Percentiles rank a stretch among this genome's conserved stretches.
These are phyloP conservation scores for Dasypolia templi DNA, from an alignment of 2,888 invertebrate genomes.

Conservation along the genomic window DNA sequence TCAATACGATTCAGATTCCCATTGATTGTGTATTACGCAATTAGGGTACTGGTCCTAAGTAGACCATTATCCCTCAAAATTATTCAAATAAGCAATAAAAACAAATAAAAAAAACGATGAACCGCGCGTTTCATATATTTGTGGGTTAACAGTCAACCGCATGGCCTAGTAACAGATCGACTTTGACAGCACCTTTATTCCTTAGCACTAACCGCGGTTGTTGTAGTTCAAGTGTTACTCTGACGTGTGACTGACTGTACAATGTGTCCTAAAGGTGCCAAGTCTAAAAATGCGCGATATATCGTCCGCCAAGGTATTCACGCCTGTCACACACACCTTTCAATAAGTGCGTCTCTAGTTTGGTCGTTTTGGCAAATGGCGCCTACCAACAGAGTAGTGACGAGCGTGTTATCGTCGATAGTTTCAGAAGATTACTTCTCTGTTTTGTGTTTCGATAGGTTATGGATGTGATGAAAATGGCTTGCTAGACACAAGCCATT, in stretches of 20 bases:
- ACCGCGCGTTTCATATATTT: conserved; percentile 29
- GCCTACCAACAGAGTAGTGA: conserved; percentile 74
- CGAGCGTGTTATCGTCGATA: conserved; percentile 64
- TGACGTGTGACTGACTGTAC: conserved; percentile 27
- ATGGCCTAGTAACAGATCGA: not conserved
- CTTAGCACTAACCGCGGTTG: not conserved
- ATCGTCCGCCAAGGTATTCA: conserved; percentile 67
- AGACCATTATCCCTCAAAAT: conserved; percentile 46
- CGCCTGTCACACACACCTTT: conserved; percentile 79
- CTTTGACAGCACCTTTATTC: not conserved
- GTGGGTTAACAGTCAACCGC: conserved; percentile 27
- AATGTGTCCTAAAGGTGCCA: conserved; percentile 68
- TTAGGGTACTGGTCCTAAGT: conserved; percentile 19
- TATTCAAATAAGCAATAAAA: conserved; percentile 48
- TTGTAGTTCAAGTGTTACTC: conserved; percentile 13
- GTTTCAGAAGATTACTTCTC: not conserved
- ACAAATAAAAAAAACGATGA: too few species aligned
- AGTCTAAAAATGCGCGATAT: conserved; percentile 79
- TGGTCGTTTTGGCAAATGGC: conserved; percentile 85
- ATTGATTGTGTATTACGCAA: too few species aligned
- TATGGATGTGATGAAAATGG: not conserved
- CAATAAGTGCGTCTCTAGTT: conserved; percentile 73
- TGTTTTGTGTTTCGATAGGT: not conserved
- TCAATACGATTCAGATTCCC: too few species aligned
- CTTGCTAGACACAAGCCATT: too few species aligned